Evolutionary conservation across 1,140 invertebrate genomes (phyloP).

Genomic region (Drosophila melanogaster): Release_6_plus_ISO1_MT NT_033777.3:7377001-7377500

Average conservation of each 20-base stretch:
- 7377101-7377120: slow-evolving; percentile 66
- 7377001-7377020: slow-evolving; percentile 39
- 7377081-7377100: slow-evolving; percentile 70
- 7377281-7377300: slow-evolving; percentile 14
- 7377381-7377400: slow-evolving; percentile 49
- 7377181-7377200: slow-evolving; percentile 48
- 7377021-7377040: slow-evolving; percentile 74
- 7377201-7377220: slow-evolving; percentile 52
- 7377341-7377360: slow-evolving; percentile 76
- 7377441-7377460: slow-evolving; percentile 65
- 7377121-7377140: slow-evolving; percentile 59
- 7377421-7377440: slow-evolving; percentile 53
- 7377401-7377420: slow-evolving; percentile 42
- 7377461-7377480: slow-evolving; percentile 38
- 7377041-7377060: slow-evolving; percentile 79
- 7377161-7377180: slow-evolving; percentile 50
- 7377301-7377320: slow-evolving; percentile 57
- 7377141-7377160: slow-evolving; percentile 24
- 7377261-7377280: slow-evolving; percentile 45
- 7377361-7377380: slow-evolving; percentile 77
- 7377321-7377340: slow-evolving; percentile 79
- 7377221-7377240: slow-evolving; percentile 57
- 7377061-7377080: slow-evolving; percentile 69
- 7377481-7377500: slow-evolving; percentile 42
- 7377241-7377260: slow-evolving; percentile 78